These are phyloP conservation scores for Proteles cristata DNA, from an alignment of 2,113 vertebrate species.

Conservation along the genomic window DNA sequence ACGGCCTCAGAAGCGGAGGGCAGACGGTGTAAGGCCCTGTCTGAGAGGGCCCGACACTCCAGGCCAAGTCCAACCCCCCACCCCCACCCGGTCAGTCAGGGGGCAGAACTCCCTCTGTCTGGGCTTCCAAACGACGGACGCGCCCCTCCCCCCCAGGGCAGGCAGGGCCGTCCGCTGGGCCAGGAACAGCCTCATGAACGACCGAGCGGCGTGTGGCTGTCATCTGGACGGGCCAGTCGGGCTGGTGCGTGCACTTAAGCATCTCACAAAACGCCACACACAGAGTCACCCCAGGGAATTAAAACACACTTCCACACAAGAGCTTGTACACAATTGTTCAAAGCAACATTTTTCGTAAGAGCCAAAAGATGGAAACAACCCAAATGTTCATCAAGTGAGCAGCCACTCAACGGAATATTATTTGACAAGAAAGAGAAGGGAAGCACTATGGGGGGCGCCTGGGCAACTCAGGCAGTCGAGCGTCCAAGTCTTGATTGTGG, in stretches of 20 bases:
- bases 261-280: accelerated
- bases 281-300: accelerated
- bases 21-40: background rate
- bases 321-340: background rate
- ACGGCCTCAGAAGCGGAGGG: background rate
- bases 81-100: background rate
- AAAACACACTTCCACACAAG: background rate
- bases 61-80: background rate
- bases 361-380: background rate
- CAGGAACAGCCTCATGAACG: background rate
- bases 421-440: background rate
- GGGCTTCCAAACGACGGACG: background rate
- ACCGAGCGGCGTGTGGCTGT: background rate
- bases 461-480: too few relatives aligned
- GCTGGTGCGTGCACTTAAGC: too few relatives aligned
- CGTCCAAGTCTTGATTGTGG: too few relatives aligned
- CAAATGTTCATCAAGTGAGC: background rate
- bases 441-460: too few relatives aligned
- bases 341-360: accelerated
- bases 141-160: too few relatives aligned
- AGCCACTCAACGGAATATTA: accelerated
- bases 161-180: background rate
- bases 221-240: background rate
- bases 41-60: background rate
- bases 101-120: background rate